Evolutionary conservation across 2,888 invertebrate species (phyloP), one percentile per base, ranked within the genome.

Genomic region (Synanthedon tipuliformis): DNA sequence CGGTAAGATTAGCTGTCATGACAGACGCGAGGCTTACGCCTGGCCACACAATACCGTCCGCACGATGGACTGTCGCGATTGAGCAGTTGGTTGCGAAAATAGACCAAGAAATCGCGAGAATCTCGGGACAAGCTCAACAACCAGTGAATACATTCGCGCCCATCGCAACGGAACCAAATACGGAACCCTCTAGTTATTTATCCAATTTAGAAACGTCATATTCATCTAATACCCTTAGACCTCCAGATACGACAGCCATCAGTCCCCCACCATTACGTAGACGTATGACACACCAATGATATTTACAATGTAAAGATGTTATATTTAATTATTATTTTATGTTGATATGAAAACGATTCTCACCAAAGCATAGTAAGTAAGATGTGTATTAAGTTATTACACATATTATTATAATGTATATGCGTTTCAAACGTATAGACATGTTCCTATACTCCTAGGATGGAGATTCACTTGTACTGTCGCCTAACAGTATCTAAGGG

Each of bases 11-110:
- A 5, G 91, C 91, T 1, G 91, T 93, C 7, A 93, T 93, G 92
- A 89, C 90, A 1, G 93, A 93, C 69, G 90, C 92, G 0, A 88
- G 91, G 12, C 78, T 93, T n/a, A 89, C 90, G 0, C 93, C 93
- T 0, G 86, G 90, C 15, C 93, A 93, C 76, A 73, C 78, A 1
- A 74, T 88, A 50, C 85, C 92, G 1, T 89, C 90, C 4, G 57
- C 69, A 2, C 75, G 88, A 11, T 88, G 88, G 88, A 65, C 85
- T 0, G 61, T 65, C 4, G 79, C 75, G 12, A 63, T 84, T n/a
- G 78, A 82, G n/a, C 80, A 81, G 40, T 64, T 86, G 1, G 66
- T 84, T 54, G 58, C 67, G 5, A 81, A 75, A 61, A 65, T 86
- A 40, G 83, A 86, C 59, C 81, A 81, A 50, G 80, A 82, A 61